Conservation (phyloP, 2,113 vertebrate species). For the Dryoscopus gambensis region DNA sequence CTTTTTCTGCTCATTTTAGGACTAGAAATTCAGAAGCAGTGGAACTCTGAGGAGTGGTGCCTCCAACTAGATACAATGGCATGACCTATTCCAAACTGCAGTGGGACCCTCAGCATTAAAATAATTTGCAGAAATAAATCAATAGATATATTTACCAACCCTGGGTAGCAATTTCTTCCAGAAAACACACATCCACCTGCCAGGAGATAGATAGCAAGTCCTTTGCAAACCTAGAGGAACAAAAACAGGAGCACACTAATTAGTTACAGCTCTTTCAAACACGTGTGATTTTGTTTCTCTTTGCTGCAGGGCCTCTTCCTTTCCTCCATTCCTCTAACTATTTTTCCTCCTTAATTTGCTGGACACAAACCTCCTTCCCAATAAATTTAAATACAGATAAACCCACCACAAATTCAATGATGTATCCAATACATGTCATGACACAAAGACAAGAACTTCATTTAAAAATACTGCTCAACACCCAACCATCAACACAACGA, state of each 20-base stretch:
- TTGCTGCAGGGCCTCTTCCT: not conserved
- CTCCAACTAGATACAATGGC: fast-evolving
- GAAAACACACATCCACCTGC: not conserved
- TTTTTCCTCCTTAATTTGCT: not conserved
- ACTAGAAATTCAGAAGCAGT: not conserved
- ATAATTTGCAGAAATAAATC: not conserved
- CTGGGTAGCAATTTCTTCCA: not conserved
- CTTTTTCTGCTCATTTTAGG: not conserved
- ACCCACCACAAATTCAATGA: not conserved
- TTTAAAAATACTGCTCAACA: not conserved
- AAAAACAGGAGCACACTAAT: not conserved
- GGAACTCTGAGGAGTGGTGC: not conserved
- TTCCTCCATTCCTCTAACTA: not conserved
- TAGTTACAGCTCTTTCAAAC: not conserved
- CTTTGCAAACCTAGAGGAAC: not conserved
- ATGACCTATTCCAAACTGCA: not conserved
- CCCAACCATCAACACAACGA: not conserved
- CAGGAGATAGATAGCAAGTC: not conserved
- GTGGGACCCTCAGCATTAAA: not conserved
- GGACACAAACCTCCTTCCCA: not conserved
- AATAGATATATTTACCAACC: not conserved
- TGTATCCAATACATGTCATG: not conserved
- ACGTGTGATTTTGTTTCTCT: not conserved
- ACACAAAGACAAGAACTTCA: not conserved
- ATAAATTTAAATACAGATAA: not conserved